Conservation (phyloP, 2,113 vertebrate genomes). For the Paralichthys olivaceus region DNA sequence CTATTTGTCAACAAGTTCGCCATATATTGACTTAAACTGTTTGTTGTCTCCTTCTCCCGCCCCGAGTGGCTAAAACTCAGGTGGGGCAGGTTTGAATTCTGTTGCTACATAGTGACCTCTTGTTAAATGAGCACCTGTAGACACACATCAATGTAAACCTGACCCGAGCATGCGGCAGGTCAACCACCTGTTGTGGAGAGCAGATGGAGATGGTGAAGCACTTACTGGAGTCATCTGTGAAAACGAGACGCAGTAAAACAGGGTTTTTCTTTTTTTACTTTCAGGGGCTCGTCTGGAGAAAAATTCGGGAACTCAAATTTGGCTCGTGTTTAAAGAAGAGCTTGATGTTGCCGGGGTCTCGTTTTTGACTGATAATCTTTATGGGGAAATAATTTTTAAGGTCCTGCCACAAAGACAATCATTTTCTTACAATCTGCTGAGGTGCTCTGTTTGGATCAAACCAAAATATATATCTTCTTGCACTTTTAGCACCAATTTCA, state of each 20-base stretch:
- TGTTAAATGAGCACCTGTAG: not conserved
- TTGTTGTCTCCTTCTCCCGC: not conserved
- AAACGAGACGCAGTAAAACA: constrained; percentile 20
- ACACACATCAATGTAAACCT: constrained; percentile 5
- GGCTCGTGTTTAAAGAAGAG: constrained; percentile 18
- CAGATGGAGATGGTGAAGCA: constrained; percentile 49
- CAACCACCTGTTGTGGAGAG: constrained; percentile 54
- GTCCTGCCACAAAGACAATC: too few species aligned
- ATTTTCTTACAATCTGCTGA: too few species aligned
- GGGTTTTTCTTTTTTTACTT: constrained; percentile 9
- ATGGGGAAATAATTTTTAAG: not conserved
- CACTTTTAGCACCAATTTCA: too few species aligned
- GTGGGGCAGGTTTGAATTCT: not conserved
- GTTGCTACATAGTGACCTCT: not conserved
- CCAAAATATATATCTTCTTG: too few species aligned
- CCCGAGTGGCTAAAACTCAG: not conserved
- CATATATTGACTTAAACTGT: too few species aligned
- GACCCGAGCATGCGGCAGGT: constrained; percentile 23
- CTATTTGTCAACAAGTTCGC: too few species aligned
- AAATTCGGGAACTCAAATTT: constrained; percentile 29
- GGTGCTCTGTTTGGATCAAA: not conserved
- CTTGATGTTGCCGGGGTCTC: not conserved
- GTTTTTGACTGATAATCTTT: not conserved
- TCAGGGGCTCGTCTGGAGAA: constrained; percentile 40
- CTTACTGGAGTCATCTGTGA: constrained; percentile 55